A percentile compares a stretch with the other conserved stretches of the same genome.
phyloP scores from a whole-genome alignment of 64 coral and sea anemone genomes.

The Dendronephthya gigantea region DNA sequence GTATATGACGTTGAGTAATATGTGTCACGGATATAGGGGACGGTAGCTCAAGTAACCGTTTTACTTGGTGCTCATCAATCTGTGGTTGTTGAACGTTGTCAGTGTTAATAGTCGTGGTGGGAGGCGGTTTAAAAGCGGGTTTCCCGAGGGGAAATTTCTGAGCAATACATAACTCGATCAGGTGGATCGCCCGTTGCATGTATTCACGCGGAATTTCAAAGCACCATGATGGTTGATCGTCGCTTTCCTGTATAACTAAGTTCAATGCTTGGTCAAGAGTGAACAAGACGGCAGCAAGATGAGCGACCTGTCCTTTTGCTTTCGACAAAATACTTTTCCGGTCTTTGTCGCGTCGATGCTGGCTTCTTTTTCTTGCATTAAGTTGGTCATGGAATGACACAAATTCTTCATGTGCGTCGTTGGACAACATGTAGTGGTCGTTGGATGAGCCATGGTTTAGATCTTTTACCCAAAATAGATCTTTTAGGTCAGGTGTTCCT shows the following conservation, averaged over 20 bases:
- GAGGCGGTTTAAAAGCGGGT: not conserved
- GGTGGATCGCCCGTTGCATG: conserved; percentile 25
- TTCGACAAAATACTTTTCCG: conserved; percentile 44
- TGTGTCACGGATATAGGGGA: conserved; percentile 38
- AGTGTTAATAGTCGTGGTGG: not conserved
- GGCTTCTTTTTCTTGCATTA: conserved; percentile 31
- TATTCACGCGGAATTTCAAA: conserved; percentile 37
- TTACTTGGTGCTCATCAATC: conserved; percentile 36
- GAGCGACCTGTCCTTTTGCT: conserved; percentile 42
- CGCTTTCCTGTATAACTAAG: not conserved
- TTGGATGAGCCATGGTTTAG: not conserved
- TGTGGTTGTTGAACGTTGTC: conserved; percentile 11
- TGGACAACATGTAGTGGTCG: not conserved
- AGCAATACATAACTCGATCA: conserved; percentile 48
- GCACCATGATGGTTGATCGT: not conserved
- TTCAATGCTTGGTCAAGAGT: conserved; percentile 33
- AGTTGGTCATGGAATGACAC: conserved; percentile 36
- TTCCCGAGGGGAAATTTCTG: conserved; percentile 56
- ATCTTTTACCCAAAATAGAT: conserved; percentile 19
- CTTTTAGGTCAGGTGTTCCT: conserved; percentile 18
- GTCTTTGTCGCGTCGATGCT: conserved; percentile 38
- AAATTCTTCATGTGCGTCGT: conserved; percentile 32
- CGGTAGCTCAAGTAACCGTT: conserved; percentile 34
- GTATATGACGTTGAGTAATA: conserved; percentile 49
- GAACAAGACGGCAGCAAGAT: conserved; percentile 30